phyloP scores from a whole-genome alignment of 35 echinoderm and acorn worm genomes.

The Heliocidaris erythrogramma region DNA sequence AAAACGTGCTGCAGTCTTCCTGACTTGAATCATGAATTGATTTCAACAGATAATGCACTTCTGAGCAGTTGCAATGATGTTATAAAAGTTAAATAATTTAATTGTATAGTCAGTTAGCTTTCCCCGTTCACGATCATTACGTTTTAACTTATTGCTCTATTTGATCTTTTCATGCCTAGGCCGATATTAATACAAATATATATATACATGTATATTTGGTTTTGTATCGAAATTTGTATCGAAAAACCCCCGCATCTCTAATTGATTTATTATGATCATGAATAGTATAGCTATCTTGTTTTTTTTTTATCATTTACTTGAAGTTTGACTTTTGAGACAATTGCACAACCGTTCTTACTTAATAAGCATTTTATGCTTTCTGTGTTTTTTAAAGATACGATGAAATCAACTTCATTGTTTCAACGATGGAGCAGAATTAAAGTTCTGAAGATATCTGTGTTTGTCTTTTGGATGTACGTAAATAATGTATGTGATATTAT shows the following conservation, averaged over 20 bases:
- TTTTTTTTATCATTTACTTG: neutral
- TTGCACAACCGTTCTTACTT: too few relatives aligned
- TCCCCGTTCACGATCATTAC: neutral
- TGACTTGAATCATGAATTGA: neutral
- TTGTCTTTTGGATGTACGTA: neutral
- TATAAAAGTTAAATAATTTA: neutral
- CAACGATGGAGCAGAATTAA: neutral
- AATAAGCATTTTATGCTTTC: neutral
- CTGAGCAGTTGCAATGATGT: neutral
- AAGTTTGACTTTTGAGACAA: neutral
- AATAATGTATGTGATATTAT: neutral
- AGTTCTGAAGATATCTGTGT: neutral
- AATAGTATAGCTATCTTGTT: too few relatives aligned
- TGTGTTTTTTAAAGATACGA: neutral
- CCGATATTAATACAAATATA: too few relatives aligned
- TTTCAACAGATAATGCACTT: neutral
- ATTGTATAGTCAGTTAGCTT: neutral
- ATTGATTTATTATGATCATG: too few relatives aligned
- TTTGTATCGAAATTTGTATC: too few relatives aligned
- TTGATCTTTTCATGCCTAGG: neutral
- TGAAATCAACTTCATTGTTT: neutral
- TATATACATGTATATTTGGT: too few relatives aligned
- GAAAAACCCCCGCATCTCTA: too few relatives aligned
- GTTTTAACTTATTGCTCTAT: neutral
- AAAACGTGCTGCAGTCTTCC: neutral